Evolutionary conservation across 2,888 invertebrate genomes (phyloP).

Genomic region (Mamestra brassicae): DNA sequence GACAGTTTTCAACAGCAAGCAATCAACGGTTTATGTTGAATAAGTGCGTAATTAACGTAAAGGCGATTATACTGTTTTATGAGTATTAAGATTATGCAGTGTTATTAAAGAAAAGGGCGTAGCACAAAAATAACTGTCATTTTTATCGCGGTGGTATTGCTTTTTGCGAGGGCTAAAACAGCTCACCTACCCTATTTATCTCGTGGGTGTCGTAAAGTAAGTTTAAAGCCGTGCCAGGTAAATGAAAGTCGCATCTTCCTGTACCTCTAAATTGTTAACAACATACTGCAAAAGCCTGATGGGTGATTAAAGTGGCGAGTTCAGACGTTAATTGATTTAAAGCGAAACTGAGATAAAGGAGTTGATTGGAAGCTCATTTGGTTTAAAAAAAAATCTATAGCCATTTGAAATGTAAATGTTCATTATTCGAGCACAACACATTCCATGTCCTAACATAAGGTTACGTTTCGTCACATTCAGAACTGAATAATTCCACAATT

Average conservation of each 20-base stretch:
- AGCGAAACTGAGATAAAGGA: neutral
- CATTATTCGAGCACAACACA: neutral
- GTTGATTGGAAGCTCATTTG: neutral
- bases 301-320: conserved; percentile 11
- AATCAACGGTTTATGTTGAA: conserved; percentile 45
- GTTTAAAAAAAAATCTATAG: neutral
- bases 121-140: neutral
- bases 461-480: conserved; percentile 17
- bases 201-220: conserved; percentile 28
- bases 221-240: conserved; percentile 23
- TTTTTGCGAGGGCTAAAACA: conserved; percentile 19
- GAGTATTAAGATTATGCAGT: conserved; percentile 12
- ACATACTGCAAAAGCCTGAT: conserved; percentile 31
- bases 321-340: conserved; percentile 12
- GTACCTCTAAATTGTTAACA: conserved; percentile 39
- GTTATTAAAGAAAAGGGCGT: neutral
- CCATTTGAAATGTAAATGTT: neutral
- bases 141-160: conserved; percentile 10
- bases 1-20: conserved; percentile 54
- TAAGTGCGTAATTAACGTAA: conserved; percentile 37
- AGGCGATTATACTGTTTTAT: conserved; percentile 36
- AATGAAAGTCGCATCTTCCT: conserved; percentile 32
- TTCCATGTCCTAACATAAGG: conserved; percentile 18
- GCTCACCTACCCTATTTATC: conserved; percentile 8
- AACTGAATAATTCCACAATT: conserved; percentile 55